Percentiles rank a stretch among this genome's conserved stretches.
Evolutionary conservation across 2,797 vertebrate species (phyloP).

Genomic region (Mallotus villosus): DNA sequence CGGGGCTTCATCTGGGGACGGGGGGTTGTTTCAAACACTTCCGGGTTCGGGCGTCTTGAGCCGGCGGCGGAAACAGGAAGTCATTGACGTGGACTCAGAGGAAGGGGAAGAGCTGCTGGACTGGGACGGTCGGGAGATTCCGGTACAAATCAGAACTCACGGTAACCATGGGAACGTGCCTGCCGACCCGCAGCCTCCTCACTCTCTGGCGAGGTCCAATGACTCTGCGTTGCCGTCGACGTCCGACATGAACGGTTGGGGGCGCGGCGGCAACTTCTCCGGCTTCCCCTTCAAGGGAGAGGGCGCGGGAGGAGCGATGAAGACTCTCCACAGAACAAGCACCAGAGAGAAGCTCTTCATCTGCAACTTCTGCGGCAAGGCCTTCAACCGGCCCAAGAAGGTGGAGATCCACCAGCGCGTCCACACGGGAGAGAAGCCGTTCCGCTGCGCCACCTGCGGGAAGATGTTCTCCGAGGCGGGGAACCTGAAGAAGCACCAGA

Average conservation of each 20-base stretch:
- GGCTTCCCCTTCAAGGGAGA: slow-evolving; percentile 16
- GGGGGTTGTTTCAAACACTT: background rate
- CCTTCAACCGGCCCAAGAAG: slow-evolving; percentile 85
- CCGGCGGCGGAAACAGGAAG: slow-evolving; percentile 27
- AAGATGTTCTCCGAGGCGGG: slow-evolving; percentile 80
- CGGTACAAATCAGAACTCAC: slow-evolving; percentile 13
- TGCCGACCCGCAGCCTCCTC: slow-evolving; percentile 19
- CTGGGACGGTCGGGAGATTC: slow-evolving; percentile 34
- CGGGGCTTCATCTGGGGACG: background rate
- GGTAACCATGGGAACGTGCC: slow-evolving; percentile 18
- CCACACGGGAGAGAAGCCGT: slow-evolving; percentile 81
- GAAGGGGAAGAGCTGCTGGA: slow-evolving; percentile 42
- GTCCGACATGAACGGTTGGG: slow-evolving; percentile 49
- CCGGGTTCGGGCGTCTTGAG: background rate
- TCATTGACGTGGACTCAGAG: slow-evolving; percentile 51
- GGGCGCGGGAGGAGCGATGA: slow-evolving; percentile 16
- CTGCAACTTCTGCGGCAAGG: slow-evolving; percentile 84
- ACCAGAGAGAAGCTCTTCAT: slow-evolving; percentile 78
- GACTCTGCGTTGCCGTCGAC: slow-evolving; percentile 58
- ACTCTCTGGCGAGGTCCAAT: slow-evolving; percentile 15
- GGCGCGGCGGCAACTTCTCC: slow-evolving; percentile 3
- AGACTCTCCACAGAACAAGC: slow-evolving; percentile 62
- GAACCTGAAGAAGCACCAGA: slow-evolving; percentile 80
- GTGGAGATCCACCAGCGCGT: slow-evolving; percentile 83
- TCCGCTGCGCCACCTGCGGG: slow-evolving; percentile 79